phyloP scores from a whole-genome alignment of 2,113 vertebrate genomes.

The Mobula hypostoma region DNA sequence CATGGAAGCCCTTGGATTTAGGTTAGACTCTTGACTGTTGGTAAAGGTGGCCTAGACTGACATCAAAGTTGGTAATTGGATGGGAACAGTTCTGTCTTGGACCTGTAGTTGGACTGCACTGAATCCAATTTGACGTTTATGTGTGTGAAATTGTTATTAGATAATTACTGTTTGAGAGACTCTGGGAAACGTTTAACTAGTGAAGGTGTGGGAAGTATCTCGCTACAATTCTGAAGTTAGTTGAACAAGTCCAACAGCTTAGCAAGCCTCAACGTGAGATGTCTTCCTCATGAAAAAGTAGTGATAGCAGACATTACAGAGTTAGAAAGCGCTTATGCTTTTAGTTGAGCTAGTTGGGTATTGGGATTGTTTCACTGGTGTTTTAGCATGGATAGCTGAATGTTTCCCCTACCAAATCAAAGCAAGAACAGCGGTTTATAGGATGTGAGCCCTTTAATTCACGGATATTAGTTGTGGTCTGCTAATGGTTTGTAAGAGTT shows the following conservation, averaged over 20 bases:
- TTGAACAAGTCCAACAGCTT: neutral
- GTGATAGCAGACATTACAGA: neutral
- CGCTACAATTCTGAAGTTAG: no score
- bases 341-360: neutral
- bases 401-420: neutral
- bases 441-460: neutral
- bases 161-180: neutral
- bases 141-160: neutral
- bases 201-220: neutral
- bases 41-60: neutral
- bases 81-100: neutral
- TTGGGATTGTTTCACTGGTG: neutral
- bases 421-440: conserved; percentile 10
- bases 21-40: neutral
- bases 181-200: neutral
- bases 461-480: neutral
- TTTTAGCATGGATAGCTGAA: neutral
- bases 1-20: neutral
- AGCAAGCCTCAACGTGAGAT: neutral
- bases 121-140: neutral
- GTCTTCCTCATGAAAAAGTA: neutral
- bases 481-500: neutral
- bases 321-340: neutral
- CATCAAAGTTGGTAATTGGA: neutral
- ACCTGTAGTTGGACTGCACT: neutral